These are phyloP conservation scores for Tachyglossus aculeatus DNA, from an alignment of 2,797 vertebrate genomes.

Conservation along the genomic window DNA sequence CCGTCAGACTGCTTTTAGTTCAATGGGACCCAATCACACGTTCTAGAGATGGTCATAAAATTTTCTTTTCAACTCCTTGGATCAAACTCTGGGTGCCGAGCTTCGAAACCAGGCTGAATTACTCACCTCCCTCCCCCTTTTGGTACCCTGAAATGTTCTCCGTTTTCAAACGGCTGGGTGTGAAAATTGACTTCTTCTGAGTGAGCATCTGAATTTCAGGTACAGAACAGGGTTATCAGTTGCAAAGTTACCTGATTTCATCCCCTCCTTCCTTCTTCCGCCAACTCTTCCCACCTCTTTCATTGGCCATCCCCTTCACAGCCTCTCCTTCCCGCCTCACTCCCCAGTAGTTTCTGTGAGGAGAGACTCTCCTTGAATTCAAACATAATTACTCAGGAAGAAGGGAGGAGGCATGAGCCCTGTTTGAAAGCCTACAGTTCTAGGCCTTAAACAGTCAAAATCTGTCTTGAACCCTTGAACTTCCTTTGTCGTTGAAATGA, in stretches of 20 bases:
- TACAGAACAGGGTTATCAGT: no score
- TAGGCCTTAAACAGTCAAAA: slow-evolving; percentile 68
- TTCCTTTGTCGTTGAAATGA: slow-evolving; percentile 74
- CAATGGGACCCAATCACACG: no score
- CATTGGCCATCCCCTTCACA: not conserved
- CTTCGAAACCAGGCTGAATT: no score
- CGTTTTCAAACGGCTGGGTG: slow-evolving; percentile 34
- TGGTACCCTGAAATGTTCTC: slow-evolving; percentile 16
- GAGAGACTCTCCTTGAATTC: slow-evolving; percentile 68
- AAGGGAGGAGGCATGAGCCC: no score
- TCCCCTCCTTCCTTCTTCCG: slow-evolving; percentile 36
- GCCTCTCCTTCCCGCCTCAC: slow-evolving; percentile 26
- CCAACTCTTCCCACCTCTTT: slow-evolving; percentile 33
- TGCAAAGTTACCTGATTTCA: slow-evolving; percentile 75
- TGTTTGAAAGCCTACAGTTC: slow-evolving; percentile 72
- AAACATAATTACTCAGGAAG: slow-evolving; percentile 74
- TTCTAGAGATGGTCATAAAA: no score
- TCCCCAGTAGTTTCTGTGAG: slow-evolving; percentile 56
- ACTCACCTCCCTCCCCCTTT: not conserved
- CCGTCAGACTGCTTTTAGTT: no score
- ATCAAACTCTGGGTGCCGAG: no score
- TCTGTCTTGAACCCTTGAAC: slow-evolving; percentile 77
- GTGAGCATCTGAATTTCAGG: no score
- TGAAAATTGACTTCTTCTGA: slow-evolving; percentile 63
- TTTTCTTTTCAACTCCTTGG: no score